A percentile compares a stretch with the other conserved stretches of the same genome.
Conservation (phyloP, 2,113 vertebrate genomes). For the Cottus gobio region DNA sequence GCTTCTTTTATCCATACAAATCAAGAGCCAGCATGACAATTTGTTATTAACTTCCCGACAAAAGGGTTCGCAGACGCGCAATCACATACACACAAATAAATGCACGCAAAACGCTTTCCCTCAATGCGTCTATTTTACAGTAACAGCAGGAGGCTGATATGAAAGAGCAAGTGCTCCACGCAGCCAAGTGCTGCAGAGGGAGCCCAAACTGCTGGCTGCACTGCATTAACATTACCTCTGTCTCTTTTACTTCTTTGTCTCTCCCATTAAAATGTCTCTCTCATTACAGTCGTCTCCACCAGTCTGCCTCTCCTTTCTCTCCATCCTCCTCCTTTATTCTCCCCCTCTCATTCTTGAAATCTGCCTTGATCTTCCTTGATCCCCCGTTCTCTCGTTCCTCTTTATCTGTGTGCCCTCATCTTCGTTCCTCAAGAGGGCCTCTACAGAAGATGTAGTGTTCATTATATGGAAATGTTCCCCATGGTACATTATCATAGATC, state of each 20-base stretch:
- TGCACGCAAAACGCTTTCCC: conserved; percentile 31
- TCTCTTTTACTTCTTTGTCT: conserved; percentile 57
- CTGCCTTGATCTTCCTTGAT: conserved; percentile 62
- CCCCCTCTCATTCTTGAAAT: conserved; percentile 45
- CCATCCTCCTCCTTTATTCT: conserved; percentile 39
- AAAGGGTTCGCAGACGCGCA: conserved; percentile 39
- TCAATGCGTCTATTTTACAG: conserved; percentile 56
- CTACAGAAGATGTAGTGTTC: conserved; percentile 78
- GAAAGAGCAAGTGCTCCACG: conserved; percentile 59
- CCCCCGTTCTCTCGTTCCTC: conserved; percentile 43
- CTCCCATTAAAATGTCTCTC: conserved; percentile 59
- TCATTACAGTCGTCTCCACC: conserved; percentile 46
- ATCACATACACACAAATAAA: conserved; percentile 45
- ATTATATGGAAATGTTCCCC: conserved; percentile 78
- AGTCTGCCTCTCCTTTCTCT: conserved; percentile 24
- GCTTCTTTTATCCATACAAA: conserved; percentile 68
- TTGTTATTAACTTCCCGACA: conserved; percentile 67
- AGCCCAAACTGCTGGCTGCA: conserved; percentile 62
- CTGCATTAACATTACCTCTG: conserved; percentile 64
- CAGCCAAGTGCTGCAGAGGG: conserved; percentile 67
- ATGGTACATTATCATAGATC: conserved; percentile 72
- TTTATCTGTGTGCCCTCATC: conserved; percentile 63
- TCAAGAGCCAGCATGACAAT: conserved; percentile 70
- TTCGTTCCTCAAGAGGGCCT: conserved; percentile 63
- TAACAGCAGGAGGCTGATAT: conserved; percentile 70